Evolutionary conservation across 1,140 invertebrate genomes (phyloP), one percentile per base, ranked within the genome.

Genomic region (Atopsyche davidsoni): DNA sequence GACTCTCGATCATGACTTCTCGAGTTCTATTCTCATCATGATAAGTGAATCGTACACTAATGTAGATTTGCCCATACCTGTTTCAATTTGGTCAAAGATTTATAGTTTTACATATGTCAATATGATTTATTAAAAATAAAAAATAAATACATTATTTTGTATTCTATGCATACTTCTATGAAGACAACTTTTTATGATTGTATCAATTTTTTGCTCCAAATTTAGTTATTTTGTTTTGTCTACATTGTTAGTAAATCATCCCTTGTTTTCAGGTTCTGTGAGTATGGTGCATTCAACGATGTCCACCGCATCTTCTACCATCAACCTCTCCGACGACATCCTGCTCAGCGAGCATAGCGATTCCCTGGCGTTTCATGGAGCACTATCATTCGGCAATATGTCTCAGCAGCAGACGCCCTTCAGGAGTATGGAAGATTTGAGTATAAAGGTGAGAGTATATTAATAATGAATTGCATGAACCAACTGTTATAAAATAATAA

Each of bases 371-470:
- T 68, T 72, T 48, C 64, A 59, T 9, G 69, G 68, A 16, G 63
- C 67, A 1, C 45, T 72, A 7, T 64, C 66, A 16, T 58, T 72
- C 0, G 67, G 65, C 4, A 69, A 64, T 21, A 36, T 67, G 14
- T 53, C 67, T 4, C 63, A 66, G 35, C 51, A 69, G 23, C 55
- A 62, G 34, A 67, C 67, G 2, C 67, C 65, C 0, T 63, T 63
- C 28, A 56, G 63, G 11, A 72, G 69, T 28, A 62, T 68, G 0
- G 69, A 73, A 25, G 69, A 73, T 45, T 59, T 73, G 1, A 61
- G 61, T 44, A 68, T 70, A 59, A 66, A 69, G 64, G 70, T 70
- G 43, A 49, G 35, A n/a, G n/a, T n/a, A n/a, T n/a, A n/a, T n/a
- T n/a, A n/a, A n/a, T n/a, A n/a, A n/a, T n/a, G n/a, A n/a, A n/a